These are phyloP conservation scores for Petrocephalus schoutedeni DNA, from an alignment of 2,797 vertebrate species.

Conservation along the genomic window DNA sequence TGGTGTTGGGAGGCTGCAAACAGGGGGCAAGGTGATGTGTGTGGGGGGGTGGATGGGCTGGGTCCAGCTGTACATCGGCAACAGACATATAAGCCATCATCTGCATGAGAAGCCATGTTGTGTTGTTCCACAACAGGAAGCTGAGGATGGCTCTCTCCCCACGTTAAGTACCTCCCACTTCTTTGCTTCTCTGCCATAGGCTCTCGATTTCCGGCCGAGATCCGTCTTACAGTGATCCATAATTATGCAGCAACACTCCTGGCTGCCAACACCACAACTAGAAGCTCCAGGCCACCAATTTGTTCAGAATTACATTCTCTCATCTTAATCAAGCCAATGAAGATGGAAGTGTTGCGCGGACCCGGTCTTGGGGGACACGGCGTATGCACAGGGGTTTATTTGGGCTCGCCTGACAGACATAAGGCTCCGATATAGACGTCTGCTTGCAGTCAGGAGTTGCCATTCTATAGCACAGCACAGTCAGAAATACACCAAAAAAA, in stretches of 20 bases:
- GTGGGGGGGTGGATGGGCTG: slow-evolving; percentile 15
- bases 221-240: neutral
- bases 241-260: neutral
- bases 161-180: neutral
- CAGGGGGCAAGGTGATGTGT: slow-evolving; percentile 27
- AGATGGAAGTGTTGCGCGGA: neutral
- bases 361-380: neutral
- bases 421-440: neutral
- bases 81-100: neutral
- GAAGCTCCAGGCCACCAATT: neutral
- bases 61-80: neutral
- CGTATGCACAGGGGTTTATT: neutral
- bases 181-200: neutral
- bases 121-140: neutral
- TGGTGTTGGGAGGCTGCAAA: slow-evolving; percentile 21
- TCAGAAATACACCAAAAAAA: neutral
- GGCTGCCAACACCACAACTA: neutral
- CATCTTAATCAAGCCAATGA: slow-evolving; percentile 12
- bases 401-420: neutral
- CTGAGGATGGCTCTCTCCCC: neutral
- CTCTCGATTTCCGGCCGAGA: neutral
- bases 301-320: neutral
- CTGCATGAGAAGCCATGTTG: neutral
- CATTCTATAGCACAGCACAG: neutral
- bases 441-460: neutral